Evolutionary conservation across 2,797 vertebrate genomes (phyloP).

Genomic region (Hipposideros larvatus): DNA sequence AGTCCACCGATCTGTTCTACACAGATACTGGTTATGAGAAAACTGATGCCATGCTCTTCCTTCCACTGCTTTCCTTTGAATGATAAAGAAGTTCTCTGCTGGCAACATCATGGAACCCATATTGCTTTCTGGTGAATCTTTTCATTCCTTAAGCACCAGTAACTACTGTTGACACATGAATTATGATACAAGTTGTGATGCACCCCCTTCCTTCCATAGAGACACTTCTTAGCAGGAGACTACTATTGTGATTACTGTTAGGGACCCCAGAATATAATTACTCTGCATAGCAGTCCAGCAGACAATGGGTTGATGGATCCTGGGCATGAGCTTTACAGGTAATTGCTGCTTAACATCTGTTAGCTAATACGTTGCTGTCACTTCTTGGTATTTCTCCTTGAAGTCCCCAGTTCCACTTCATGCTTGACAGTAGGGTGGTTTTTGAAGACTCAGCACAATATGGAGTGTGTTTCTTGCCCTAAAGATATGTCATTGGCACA

Average conservation of each 20-base stretch:
- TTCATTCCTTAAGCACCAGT: not conserved
- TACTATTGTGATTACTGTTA: not conserved
- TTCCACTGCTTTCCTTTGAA: constrained; percentile 93
- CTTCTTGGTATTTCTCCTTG: not conserved
- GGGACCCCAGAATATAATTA: not conserved
- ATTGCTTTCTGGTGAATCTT: not conserved
- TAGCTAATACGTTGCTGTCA: not conserved
- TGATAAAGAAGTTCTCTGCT: constrained; percentile 94
- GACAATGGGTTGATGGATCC: not conserved
- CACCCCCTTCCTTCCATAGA: not conserved
- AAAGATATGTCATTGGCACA: not conserved
- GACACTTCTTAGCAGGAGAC: not conserved
- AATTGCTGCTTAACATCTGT: not conserved
- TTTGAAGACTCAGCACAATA: not conserved
- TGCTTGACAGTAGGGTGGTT: not conserved
- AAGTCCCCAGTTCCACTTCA: not conserved
- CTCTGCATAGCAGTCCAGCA: not conserved
- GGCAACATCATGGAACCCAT: constrained; percentile 94
- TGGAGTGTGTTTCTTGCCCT: not conserved
- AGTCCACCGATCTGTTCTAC: constrained; percentile 95
- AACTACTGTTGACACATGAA: not conserved
- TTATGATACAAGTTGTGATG: not conserved
- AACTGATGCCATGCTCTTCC: constrained; percentile 94
- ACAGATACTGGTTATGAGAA: constrained; percentile 95
- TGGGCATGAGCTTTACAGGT: not conserved